Evolutionary conservation across 2,113 vertebrate genomes (phyloP), one percentile per base, ranked within the genome.

Genomic region (Microcebus murinus): DNA sequence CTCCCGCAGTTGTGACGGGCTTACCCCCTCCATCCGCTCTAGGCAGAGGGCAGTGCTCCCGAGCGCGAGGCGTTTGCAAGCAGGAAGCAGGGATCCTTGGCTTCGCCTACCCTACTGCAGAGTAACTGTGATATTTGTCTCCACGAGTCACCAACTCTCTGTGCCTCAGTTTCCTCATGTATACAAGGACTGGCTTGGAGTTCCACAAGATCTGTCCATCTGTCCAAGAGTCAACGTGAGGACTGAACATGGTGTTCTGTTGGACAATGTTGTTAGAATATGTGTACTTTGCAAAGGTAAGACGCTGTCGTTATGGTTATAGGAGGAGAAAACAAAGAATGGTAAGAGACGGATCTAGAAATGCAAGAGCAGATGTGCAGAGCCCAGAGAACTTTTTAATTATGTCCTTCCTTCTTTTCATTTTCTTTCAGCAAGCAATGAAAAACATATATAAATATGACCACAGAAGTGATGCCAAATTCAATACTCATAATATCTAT

Each of bases 401-500:
- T 36, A 68, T 67, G 57, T 70, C 27, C 76, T 11, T 81, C n/a
- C 67, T 74, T 42, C 92, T 97, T 96, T 96, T 93, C 86, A 96
- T 94, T 95, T 96, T 89, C 95, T 96, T 90, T 82, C 77, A 83
- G 76, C 25, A 79, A 34, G 67, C 96, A 97, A 96, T 95, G 73
- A 96, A 96, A 97, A 96, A 82, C 77, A 91, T 73, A 92, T 36
- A 92, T 21, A 96, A 96, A 96, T 97, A 96, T 94, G 96, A 91
- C 90, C 85, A 67, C 42, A 76, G 95, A 88, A 93, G 15, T 36
- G 57, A 93, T 96, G 96, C 95, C 97, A 97, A 97, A 92, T 94
- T 79, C 90, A 97, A 96, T 90, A 74, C 81, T 92, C 97, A 94
- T 97, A 97, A 95, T 90, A 95, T 82, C 96, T 98, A 94, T 70